Conservation (phyloP, 2,113 vertebrate genomes). For the Dunckerocampus dactyliophorus region DNA sequence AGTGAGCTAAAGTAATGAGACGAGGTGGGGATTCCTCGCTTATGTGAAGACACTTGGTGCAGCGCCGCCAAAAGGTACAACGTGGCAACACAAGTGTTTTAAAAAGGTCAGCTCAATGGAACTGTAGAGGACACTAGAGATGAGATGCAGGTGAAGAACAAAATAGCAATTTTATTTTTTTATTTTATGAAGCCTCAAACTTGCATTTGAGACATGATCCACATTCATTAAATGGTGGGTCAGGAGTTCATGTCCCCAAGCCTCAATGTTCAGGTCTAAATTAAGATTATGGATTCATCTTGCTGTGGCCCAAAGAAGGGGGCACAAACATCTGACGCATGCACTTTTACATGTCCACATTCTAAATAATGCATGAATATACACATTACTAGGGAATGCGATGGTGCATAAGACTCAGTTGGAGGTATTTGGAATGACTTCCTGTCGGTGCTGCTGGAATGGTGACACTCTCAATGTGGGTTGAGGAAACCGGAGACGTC, state of each 20-base stretch:
- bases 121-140: background rate
- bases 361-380: background rate
- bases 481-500: slow-evolving; percentile 42
- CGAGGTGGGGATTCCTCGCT: slow-evolving; percentile 34
- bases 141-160: slow-evolving; percentile 2
- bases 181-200: slow-evolving; percentile 29
- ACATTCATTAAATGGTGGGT: slow-evolving; percentile 64
- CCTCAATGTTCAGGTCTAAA: slow-evolving; percentile 65
- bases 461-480: slow-evolving; percentile 10
- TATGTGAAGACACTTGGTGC: background rate
- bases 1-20: slow-evolving; percentile 47
- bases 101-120: slow-evolving; percentile 27
- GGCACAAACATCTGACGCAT: slow-evolving; percentile 1
- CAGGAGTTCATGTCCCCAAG: slow-evolving; percentile 62
- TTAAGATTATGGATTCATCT: slow-evolving; percentile 58
- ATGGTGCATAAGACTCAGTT: background rate
- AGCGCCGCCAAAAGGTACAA: slow-evolving; percentile 3
- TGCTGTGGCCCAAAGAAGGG: slow-evolving; percentile 42
- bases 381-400: background rate
- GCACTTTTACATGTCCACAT: background rate
- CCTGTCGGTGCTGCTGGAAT: background rate
- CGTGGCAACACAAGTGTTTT: slow-evolving; percentile 4
- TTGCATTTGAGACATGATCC: slow-evolving; percentile 60
- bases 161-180: slow-evolving; percentile 7
- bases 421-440: background rate